Base-by-base conservation (phyloP, 2,113 vertebrate genomes). In the Sturnus vulgaris region DNA sequence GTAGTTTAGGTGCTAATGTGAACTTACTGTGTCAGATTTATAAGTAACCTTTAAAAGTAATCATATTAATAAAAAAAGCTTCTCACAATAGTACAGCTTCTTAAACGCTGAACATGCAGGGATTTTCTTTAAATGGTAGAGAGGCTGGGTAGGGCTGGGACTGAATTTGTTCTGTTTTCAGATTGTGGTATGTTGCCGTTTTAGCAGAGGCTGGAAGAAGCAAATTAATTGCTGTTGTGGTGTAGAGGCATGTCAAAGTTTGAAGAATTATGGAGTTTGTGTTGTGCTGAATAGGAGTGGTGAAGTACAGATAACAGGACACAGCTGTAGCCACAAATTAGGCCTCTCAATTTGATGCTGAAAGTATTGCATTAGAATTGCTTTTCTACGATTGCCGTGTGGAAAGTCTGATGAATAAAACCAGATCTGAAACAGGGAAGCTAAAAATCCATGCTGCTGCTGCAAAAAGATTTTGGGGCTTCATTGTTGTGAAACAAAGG, bases 271-370 rank as follows among this genome's bases (percentile, higher is more conserved):
- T 0, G 11, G 90, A 94, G 87, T 92, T 95, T 70, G 37, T 91
- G 84, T 90, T 95, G 85, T 90, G 90, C 92, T 95, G 93, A 95
- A 90, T 79, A 96, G 94, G 94, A 96, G 68, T n/a, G 87, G 94
- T 89, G 88, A 64, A 90, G 79, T 83, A 76, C 50, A 96, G 97
- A 97, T 97, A 96, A 96, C 87, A 96, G 97, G 68, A 94, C 95
- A 65, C 33, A 94, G 77, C 88, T 72, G 47, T 69, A 82, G 87
- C 97, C 96, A 90, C 96, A 96, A 96, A 97, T 98, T 82, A 97
- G 96, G 23, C 73, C 63, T 91, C 92, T 97, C 96, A 96, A 97
- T 98, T 96, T 96, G 95, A 84, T 96, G 59, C 86, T 95, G 78
- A 76, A 94, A 96, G 47, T 81, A 76, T 77, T 96, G 81, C 92